These are phyloP conservation scores for Rhodinocichla rosea DNA, from an alignment of 2,113 vertebrate species.

Conservation along the genomic window DNA sequence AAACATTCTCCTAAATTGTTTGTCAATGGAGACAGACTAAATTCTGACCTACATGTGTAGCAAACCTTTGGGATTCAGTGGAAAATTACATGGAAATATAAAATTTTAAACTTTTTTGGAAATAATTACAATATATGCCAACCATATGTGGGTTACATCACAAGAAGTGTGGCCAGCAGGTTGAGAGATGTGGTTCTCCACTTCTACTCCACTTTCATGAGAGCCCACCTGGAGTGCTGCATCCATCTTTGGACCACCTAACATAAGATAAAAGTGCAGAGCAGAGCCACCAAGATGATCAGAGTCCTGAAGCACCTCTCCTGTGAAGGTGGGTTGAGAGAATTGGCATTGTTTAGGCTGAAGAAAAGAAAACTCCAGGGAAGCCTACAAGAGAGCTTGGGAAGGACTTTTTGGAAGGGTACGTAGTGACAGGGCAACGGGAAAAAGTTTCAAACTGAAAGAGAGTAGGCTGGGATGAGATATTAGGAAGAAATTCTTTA, in stretches of 20 bases:
- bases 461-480: neutral
- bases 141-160: neutral
- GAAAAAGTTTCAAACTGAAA: neutral
- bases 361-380: neutral
- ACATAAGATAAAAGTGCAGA: neutral
- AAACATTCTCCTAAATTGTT: neutral
- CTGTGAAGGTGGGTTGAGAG: neutral
- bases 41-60: neutral
- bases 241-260: no score
- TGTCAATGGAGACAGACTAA: neutral
- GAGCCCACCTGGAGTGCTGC: neutral
- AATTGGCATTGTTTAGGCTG: neutral
- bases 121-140: neutral
- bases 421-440: rapidly evolving
- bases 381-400: neutral
- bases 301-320: neutral
- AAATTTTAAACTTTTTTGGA: neutral
- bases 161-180: neutral
- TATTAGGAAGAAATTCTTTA: neutral
- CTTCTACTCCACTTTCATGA: neutral
- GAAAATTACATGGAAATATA: neutral
- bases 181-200: neutral
- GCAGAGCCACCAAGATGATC: neutral
- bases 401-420: neutral
- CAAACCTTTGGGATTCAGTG: neutral